These are phyloP conservation scores for Sarcophaga peregrina DNA, from an alignment of 1,140 invertebrate species.

Conservation along the genomic window DNA sequence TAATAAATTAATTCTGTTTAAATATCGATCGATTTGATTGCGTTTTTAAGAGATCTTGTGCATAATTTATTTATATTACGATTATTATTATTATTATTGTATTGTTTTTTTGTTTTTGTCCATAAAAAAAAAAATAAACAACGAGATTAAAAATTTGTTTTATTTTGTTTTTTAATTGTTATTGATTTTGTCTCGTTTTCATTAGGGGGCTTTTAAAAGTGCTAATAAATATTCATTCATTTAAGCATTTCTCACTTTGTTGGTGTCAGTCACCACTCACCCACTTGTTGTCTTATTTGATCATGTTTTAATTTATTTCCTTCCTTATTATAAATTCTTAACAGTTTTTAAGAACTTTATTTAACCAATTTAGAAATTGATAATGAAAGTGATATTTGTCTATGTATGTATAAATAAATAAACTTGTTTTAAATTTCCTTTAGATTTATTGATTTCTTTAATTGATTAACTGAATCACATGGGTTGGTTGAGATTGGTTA, in stretches of 20 bases:
- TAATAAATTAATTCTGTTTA: background rate
- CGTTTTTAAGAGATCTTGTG: constrained; percentile 16
- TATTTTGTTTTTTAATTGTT: too few species aligned
- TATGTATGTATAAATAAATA: background rate
- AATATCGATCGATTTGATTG: background rate
- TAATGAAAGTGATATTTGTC: constrained; percentile 3
- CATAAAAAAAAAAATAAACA: constrained; percentile 19
- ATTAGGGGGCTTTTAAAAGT: too few species aligned
- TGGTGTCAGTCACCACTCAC: too few species aligned
- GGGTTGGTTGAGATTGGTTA: too few species aligned
- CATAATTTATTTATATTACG: constrained; percentile 23
- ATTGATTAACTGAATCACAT: too few species aligned
- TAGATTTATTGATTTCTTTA: too few species aligned
- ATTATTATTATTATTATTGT: constrained; percentile 28
- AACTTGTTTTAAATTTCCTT: too few species aligned
- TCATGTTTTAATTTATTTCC: background rate
- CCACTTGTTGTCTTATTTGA: background rate
- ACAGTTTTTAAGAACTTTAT: background rate
- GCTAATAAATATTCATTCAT: background rate
- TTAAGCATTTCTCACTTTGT: background rate
- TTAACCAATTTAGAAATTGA: background rate
- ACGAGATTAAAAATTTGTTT: background rate
- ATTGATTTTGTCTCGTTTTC: too few species aligned
- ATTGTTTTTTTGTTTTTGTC: background rate
- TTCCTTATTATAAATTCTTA: constrained; percentile 21